Conservation (phyloP, 1,140 invertebrate species). For the Cyphomyrmex costatus region DNA sequence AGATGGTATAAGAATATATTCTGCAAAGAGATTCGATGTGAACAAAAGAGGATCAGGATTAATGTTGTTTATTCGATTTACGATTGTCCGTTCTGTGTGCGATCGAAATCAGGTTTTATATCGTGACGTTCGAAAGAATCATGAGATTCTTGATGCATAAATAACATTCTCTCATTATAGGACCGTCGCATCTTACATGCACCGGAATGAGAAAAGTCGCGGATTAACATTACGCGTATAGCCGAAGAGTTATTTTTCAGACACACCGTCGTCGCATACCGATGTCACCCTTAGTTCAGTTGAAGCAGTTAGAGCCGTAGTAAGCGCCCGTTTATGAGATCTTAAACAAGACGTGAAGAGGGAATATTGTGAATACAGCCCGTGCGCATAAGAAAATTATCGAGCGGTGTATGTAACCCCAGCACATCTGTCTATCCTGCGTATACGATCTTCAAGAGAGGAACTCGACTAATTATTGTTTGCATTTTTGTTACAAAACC, state of each 20-base stretch:
- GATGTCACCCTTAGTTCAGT: constrained; percentile 62
- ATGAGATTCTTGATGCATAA: not conserved
- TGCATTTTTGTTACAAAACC: not conserved
- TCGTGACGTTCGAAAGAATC: not conserved
- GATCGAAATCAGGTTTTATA: not conserved
- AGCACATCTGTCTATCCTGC: constrained; percentile 27
- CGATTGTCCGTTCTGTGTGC: not conserved
- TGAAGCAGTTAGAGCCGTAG: constrained; percentile 66
- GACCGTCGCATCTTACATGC: not conserved
- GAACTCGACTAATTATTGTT: constrained; percentile 11
- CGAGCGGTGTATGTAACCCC: constrained; percentile 44
- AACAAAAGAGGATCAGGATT: constrained; percentile 15
- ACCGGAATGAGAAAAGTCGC: not conserved
- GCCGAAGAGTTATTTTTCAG: constrained; percentile 58
- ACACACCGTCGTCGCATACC: constrained; percentile 47
- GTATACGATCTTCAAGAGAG: constrained; percentile 1
- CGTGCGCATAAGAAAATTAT: constrained; percentile 64
- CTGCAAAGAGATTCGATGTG: not conserved
- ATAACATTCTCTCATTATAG: constrained; percentile 16
- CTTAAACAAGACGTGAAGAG: constrained; percentile 76
- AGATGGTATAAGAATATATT: not conserved
- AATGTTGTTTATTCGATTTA: constrained; percentile 12
- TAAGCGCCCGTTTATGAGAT: constrained; percentile 73
- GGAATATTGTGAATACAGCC: constrained; percentile 69
- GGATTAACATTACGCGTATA: constrained; percentile 18